Base-by-base conservation (phyloP, 2,888 invertebrate species). In the Eremobia ochroleuca region DNA sequence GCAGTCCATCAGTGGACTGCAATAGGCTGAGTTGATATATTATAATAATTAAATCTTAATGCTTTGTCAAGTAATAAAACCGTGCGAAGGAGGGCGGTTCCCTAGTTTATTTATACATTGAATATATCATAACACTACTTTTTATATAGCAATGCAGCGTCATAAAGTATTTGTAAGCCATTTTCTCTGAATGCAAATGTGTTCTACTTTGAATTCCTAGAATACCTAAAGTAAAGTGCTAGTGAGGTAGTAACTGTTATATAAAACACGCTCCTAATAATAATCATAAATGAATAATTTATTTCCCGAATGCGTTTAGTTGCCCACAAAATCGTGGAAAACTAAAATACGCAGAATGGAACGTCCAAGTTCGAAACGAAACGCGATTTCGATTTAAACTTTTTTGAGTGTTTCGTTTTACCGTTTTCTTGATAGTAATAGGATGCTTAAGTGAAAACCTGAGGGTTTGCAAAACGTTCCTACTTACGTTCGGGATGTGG, bases 371-470 rank as follows among this genome's bases (percentile, higher is more conserved):
- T 77, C 9, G 15, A 46, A 87, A 74, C 68, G 79, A 76, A 79
- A 69, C 58, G 59, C 65, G 59, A 74, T 79, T 86, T 82, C 79
- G 34, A 85, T 85, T 82, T 77, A 77, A 87, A 87, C 72, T 79
- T 85, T 72, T 67, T 58, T n/a, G n/a, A 58, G 49, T 67, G 18
- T 77, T 79, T 65, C 58, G 64, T 61, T 82, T 67, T 25, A 15
- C 62, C 62, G 46, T 73, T 77, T 70, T 76, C 68, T 76, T 52
- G 77, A 73, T 74, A 73, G 64, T 72, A 72, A 82, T 74, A 52
- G 69, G 28, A 37, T 73, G 46, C 68, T 61, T 55, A 46, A 18
- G 31, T 37, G 31, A 37, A 61, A 34, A 61, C 13, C 11, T 13
- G 34, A 61, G 5, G 11, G 34, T 61, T 61, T 25, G 25, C 25